phyloP scores from a whole-genome alignment of 2,888 invertebrate genomes.

The Sinhomidia bicolor region DNA sequence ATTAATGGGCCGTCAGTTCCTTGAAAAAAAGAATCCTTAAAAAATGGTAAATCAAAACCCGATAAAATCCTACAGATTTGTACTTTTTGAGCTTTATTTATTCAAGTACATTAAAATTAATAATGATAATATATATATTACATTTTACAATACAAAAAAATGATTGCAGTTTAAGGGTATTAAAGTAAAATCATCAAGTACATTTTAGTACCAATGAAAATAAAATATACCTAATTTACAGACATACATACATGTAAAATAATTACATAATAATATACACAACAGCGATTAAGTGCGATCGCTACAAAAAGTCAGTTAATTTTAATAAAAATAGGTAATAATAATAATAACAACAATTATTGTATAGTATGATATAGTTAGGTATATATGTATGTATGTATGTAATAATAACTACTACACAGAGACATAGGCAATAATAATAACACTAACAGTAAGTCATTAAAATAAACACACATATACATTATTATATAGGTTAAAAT shows the following conservation, averaged over 20 bases:
- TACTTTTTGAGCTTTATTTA: constrained; percentile 77
- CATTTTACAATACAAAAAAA: not conserved
- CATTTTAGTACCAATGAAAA: constrained; percentile 10
- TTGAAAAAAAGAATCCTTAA: not conserved
- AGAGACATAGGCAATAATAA: constrained; percentile 34
- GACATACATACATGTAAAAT: no score
- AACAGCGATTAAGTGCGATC: constrained; percentile 43
- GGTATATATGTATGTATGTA: not conserved
- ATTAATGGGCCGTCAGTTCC: not conserved
- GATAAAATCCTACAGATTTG: constrained; percentile 44
- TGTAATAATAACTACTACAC: not conserved
- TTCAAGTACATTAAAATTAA: constrained; percentile 56
- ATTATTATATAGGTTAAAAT: no score
- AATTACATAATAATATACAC: no score
- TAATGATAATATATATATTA: constrained; percentile 17
- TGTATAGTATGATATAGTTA: not conserved
- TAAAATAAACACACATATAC: not conserved
- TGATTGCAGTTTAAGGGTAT: constrained; percentile 41
- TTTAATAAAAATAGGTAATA: no score
- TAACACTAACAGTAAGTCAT: constrained; percentile 46
- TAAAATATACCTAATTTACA: no score
- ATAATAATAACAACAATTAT: no score
- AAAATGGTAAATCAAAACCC: not conserved
- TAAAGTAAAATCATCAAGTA: constrained; percentile 28
- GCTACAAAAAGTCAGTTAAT: constrained; percentile 62